phyloP scores from a whole-genome alignment of 2,888 invertebrate species.

The Volucella zonaria region DNA sequence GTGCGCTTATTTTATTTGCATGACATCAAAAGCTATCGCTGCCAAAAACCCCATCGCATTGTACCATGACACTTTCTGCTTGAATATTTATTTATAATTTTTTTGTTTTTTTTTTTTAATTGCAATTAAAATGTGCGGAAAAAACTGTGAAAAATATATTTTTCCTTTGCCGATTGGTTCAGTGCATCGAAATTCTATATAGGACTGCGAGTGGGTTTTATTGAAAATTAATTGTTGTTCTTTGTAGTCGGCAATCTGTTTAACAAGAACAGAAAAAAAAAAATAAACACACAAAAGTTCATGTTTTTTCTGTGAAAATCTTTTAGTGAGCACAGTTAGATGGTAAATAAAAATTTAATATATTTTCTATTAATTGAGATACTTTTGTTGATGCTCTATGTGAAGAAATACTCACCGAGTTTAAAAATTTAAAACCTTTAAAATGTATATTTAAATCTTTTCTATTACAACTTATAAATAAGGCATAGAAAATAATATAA shows the following conservation, averaged over 20 bases:
- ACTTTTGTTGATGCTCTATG: too few relatives aligned
- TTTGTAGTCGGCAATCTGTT: conserved; percentile 27
- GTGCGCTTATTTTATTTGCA: conserved; percentile 35
- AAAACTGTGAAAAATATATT: neutral
- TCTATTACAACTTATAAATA: too few relatives aligned
- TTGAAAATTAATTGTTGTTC: neutral
- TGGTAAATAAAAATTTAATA: too few relatives aligned
- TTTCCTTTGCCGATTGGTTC: neutral
- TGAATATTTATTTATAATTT: neutral
- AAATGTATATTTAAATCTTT: too few relatives aligned
- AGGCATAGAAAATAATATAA: too few relatives aligned
- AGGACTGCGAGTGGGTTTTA: conserved; percentile 56
- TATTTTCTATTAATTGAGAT: too few relatives aligned
- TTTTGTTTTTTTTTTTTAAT: conserved; percentile 13
- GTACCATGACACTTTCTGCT: neutral
- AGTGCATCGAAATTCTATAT: conserved; percentile 43
- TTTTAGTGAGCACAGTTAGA: neutral
- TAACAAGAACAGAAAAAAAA: neutral
- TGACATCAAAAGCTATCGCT: conserved; percentile 23
- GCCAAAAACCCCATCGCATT: conserved; percentile 32
- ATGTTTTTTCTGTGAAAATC: neutral
- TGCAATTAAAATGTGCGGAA: conserved; percentile 28
- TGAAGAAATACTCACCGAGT: too few relatives aligned
- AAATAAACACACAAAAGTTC: neutral
- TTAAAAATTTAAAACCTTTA: too few relatives aligned